A percentile compares a stretch with the other conserved stretches of the same genome.
Conservation (phyloP, 2,797 vertebrate genomes). For the Podargus strigoides region DNA sequence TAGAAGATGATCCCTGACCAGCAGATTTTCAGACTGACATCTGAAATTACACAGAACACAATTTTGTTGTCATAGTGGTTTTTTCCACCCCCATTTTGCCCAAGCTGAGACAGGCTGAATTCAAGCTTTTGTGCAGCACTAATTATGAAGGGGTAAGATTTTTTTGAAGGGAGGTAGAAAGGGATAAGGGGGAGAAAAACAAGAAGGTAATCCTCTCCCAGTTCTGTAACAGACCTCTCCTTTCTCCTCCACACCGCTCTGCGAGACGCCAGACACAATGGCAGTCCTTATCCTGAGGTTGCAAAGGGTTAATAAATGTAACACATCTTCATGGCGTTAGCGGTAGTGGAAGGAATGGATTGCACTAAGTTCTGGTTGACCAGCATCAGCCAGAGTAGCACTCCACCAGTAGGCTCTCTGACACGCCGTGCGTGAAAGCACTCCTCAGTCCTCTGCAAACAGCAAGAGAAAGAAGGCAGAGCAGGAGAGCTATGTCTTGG, state of each 20-base stretch:
- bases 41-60: not conserved
- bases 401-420: rapidly evolving
- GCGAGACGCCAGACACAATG: not conserved
- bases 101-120: not conserved
- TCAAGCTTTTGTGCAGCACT: not conserved
- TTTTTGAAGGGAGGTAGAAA: not conserved
- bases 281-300: not conserved
- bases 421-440: rapidly evolving
- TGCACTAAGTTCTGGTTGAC: not conserved
- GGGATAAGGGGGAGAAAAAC: not conserved
- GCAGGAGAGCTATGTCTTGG: not conserved
- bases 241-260: not conserved
- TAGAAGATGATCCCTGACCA: not conserved
- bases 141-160: not conserved
- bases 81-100: not conserved
- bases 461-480: not conserved
- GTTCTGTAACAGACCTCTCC: not conserved
- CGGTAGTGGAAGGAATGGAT: rapidly evolving
- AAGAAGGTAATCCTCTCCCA: not conserved
- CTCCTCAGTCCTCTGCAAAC: not conserved
- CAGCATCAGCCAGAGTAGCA: not conserved
- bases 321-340: no score
- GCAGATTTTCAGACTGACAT: not conserved
- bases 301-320: not conserved
- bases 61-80: not conserved